phyloP scores from a whole-genome alignment of 2,113 vertebrate genomes.

The Micronycteris hirsuta region DNA sequence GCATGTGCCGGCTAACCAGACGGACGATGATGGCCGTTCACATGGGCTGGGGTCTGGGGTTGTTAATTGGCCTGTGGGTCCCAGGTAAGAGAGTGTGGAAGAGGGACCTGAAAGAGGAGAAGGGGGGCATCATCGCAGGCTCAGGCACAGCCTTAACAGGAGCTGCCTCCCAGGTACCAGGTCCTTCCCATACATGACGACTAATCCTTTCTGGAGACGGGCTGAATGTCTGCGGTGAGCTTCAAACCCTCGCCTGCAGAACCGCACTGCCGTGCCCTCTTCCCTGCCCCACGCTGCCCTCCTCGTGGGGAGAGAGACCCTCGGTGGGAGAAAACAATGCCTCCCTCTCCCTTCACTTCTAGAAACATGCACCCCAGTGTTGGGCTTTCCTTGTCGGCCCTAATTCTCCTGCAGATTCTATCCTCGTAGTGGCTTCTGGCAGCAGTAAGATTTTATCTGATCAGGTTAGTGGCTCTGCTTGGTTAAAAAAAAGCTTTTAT shows the following conservation, averaged over 20 bases:
- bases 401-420: background rate
- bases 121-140: background rate
- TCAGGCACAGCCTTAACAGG: background rate
- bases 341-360: background rate
- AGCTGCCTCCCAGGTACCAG: background rate
- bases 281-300: accelerated
- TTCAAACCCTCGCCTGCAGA: background rate
- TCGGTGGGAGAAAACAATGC: background rate
- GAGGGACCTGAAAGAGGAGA: background rate
- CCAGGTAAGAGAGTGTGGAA: background rate
- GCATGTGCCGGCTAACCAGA: background rate
- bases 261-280: background rate
- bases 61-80: background rate
- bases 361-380: background rate
- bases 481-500: background rate
- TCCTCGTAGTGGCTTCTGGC: background rate
- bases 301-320: background rate
- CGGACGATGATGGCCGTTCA: background rate
- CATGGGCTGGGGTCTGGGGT: background rate
- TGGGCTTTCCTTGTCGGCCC: background rate
- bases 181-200: background rate
- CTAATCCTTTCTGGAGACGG: background rate
- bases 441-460: background rate
- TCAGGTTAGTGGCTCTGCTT: background rate
- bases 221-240: background rate